These are phyloP conservation scores for Spizaetus ornatus DNA, from an alignment of 2,113 vertebrate genomes.

Conservation along the genomic window DNA sequence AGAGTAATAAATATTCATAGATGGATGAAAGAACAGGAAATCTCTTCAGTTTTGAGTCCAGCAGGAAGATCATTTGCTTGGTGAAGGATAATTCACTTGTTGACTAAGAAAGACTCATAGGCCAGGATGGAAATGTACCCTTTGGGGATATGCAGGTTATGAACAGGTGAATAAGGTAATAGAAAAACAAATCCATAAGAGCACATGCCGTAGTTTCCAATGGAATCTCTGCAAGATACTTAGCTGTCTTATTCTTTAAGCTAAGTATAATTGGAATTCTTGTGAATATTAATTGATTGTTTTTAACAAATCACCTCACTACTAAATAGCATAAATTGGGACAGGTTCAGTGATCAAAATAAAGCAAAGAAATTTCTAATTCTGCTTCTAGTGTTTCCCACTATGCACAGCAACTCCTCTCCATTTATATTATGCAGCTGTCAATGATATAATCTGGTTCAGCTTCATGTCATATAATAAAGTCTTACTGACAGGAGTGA, in stretches of 20 bases:
- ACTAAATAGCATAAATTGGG: not conserved
- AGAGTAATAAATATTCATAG: slow-evolving; percentile 33
- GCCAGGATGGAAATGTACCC: not conserved
- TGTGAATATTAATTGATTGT: not conserved
- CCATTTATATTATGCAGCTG: not conserved
- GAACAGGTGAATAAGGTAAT: not conserved
- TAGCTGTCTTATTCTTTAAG: not conserved
- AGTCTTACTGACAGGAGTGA: not conserved
- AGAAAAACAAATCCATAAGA: not conserved
- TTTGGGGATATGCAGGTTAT: not conserved
- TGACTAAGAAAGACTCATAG: not conserved
- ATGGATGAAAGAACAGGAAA: not conserved
- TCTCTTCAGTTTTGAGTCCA: not conserved
- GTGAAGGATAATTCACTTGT: not conserved
- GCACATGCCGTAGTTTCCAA: not conserved
- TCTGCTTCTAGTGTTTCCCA: not conserved
- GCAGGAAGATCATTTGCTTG: not conserved
- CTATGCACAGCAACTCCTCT: not conserved
- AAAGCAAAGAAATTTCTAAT: not conserved
- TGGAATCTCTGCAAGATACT: not conserved
- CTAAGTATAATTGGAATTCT: not conserved
- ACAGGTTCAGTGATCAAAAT: not conserved
- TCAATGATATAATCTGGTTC: not conserved
- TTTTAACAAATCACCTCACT: not conserved
- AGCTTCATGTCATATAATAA: not conserved